Base-by-base conservation (phyloP, 92 coral and sea anemone genomes). In the Umimayanthus chanpuru region DNA sequence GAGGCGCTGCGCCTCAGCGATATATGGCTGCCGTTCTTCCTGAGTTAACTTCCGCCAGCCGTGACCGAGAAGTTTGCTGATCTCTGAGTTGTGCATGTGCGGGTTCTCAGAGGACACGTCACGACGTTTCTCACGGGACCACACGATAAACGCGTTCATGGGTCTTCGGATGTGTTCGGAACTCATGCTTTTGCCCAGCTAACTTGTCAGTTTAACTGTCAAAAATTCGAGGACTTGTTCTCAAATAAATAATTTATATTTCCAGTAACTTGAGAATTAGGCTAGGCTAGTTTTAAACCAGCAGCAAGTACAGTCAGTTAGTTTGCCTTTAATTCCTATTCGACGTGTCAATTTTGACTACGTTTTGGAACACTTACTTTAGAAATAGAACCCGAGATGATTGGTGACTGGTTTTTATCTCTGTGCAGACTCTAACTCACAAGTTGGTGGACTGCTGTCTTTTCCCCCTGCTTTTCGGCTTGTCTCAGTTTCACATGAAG, bases 111-210 rank as follows among this genome's bases (percentile, higher is more conserved):
- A 68, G 9, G 87, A 83, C 14, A 83, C 87, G 79, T 43, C 66
- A 8, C 87, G 87, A 7, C 87, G 87, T 72, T 83, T 83, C 87
- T 83, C 87, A 78, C 87, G 87, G 18, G 87, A 83, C 87, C 87
- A 83, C 41, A 83, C 87, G 16, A 83, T 83, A 30, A 83, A 83
- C 43, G 87, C 87, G 64, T 83, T 83, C 87, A 83, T 83, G 3
- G 87, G 87, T 20, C 87, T 71, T 41, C 87, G 65, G 6, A 83
- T 83, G 64, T 83, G 87, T 49, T 71, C 56, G 41, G 74, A 32
- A 71, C 87, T 47, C 87, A 83, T 83, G 20, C 14, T 32, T 36
- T 36, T 75, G 53, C 20, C 47, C 53, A 11, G 5, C 53, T 20
- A 9, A 25, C 29, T 11, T 39, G 29, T 38, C 9, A 7, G 38